These are phyloP conservation scores for Rhinichthys klamathensis DNA, from an alignment of 2,113 vertebrate genomes.

Conservation along the genomic window DNA sequence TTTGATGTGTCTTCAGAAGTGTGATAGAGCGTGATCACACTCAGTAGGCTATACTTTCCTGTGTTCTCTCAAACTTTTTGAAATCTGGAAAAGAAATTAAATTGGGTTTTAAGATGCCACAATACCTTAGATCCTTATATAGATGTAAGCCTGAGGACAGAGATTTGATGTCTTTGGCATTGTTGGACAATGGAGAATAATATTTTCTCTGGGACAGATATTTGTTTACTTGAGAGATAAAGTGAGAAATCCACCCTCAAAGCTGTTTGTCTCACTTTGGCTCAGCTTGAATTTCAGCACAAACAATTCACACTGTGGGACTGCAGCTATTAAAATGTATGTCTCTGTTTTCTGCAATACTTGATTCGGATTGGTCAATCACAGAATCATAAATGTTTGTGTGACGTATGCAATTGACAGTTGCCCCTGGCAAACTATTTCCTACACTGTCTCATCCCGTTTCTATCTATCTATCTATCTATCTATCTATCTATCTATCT, in stretches of 20 bases:
- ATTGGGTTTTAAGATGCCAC: background rate
- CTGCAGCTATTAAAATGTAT: background rate
- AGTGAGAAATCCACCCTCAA: constrained; percentile 26
- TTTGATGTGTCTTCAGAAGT: constrained; percentile 43
- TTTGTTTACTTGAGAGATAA: constrained; percentile 40
- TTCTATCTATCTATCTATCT: background rate
- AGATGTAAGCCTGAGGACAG: background rate
- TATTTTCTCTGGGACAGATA: constrained; percentile 38
- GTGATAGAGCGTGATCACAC: background rate
- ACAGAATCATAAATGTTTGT: background rate
- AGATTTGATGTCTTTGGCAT: constrained; percentile 22
- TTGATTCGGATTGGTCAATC: background rate
- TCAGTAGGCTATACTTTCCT: background rate
- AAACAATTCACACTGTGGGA: constrained; percentile 22
- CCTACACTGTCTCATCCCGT: too few relatives aligned
- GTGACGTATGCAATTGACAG: background rate
- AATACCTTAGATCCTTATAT: background rate
- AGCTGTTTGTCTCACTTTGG: constrained; percentile 19
- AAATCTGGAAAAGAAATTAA: constrained; percentile 39
- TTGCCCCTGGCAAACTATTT: too few relatives aligned
- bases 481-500: too few relatives aligned
- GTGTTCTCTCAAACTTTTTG: constrained; percentile 36
- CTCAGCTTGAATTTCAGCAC: background rate
- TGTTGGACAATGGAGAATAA: constrained; percentile 16
- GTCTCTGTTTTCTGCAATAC: background rate